Percentiles rank a stretch among this genome's conserved stretches.
Evolutionary conservation across 2,888 invertebrate genomes (phyloP).

Genomic region (Dynastes maya): DNA sequence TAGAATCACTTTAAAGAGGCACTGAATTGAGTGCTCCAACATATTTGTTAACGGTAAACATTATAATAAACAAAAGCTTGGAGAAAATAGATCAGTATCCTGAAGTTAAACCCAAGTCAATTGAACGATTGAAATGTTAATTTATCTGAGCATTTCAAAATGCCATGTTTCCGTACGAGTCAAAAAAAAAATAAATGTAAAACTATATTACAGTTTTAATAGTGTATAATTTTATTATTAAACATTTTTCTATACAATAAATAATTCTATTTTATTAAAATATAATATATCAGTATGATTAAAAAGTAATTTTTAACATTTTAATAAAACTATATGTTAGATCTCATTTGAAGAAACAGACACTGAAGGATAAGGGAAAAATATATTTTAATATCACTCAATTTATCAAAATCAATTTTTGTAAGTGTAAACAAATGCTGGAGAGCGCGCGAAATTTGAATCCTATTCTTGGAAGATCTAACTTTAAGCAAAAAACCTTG

Average conservation of each 20-base stretch:
- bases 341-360: too few species aligned
- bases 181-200: too few species aligned
- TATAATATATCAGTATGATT: too few species aligned
- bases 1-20: constrained; percentile 10
- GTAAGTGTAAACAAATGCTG: constrained; percentile 14
- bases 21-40: background rate
- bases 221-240: too few species aligned
- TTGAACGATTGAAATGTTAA: background rate
- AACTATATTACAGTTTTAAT: too few species aligned
- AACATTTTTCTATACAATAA: too few species aligned
- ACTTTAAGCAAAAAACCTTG: too few species aligned
- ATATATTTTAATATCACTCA: background rate
- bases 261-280: too few species aligned
- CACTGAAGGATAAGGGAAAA: background rate
- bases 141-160: too few species aligned
- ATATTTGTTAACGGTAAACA: constrained; percentile 41
- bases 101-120: constrained; percentile 31
- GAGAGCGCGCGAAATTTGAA: constrained; percentile 15
- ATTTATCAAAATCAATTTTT: constrained; percentile 12
- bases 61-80: constrained; percentile 40
- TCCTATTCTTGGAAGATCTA: background rate
- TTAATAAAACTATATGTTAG: too few species aligned
- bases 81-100: constrained; percentile 38
- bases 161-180: too few species aligned
- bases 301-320: too few species aligned